Evolutionary conservation across 1,140 invertebrate genomes (phyloP), one percentile per base, ranked within the genome.

Genomic region (Diorhabda carinulata): DNA sequence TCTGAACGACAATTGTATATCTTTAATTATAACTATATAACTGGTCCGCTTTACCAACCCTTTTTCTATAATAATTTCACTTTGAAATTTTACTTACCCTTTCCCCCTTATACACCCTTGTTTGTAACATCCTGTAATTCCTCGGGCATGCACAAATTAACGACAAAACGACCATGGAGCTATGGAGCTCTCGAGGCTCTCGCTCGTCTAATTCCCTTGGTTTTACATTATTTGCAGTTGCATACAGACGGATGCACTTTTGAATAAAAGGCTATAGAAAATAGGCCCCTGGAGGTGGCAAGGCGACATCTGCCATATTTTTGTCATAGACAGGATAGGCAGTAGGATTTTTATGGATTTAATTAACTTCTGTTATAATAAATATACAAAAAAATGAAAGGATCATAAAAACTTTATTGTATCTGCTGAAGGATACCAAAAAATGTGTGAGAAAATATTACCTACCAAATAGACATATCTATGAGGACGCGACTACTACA

Each of bases 221-320:
- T 62, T 62, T 62, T 62, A 62, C 61, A 62, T 62, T 62, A 62
- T 62, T 62, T 62, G 61, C 61, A 62, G 61, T 62, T 62, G 61
- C 61, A 62, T 43, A 62, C 61, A 62, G 61, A 62, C 61, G 61
- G 61, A 62, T 62, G 61, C 61, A 62, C 43, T 62, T 62, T 10
- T 43, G 41, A 62, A 62, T 62, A 43, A 5, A 10, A 62, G 61
- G 44, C 61, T 43, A 62, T 62, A 43, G 61, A 43, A 43, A 62
- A 43, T 3, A 2, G 43, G 41, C 41, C n/a, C 61, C 58, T 43
- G 61, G 61, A 43, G 61, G 43, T 43, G n/a, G 61, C 5, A 10
- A 43, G 41, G 61, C 61, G 41, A 43, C n/a, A n/a, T 41, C 61
- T 4, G 5, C 42, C 9, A 41, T 62, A 62, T 43, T 62, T 62